Evolutionary conservation across 2,797 vertebrate species (phyloP).

Genomic region (Eulemur coronatus): DNA sequence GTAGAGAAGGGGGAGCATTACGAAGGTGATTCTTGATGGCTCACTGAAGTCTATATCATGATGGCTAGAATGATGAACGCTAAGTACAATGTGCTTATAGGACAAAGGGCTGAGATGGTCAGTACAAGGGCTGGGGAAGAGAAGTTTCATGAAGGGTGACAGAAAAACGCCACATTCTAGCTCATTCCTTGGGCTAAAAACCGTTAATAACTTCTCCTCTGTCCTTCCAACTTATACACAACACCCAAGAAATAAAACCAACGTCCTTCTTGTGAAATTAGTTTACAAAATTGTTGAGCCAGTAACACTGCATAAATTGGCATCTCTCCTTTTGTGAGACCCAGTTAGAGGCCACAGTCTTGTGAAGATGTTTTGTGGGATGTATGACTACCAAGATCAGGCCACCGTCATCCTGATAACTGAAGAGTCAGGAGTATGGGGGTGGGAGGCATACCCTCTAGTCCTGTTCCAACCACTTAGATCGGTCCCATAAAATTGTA

Average conservation of each 20-base stretch:
- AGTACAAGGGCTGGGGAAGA: not conserved
- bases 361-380: not conserved
- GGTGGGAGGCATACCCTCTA: not conserved
- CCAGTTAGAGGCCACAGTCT: not conserved
- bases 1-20: not conserved
- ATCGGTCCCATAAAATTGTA: not conserved
- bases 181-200: not conserved
- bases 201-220: not conserved
- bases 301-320: not conserved
- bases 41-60: not conserved
- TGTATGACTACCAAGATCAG: not conserved
- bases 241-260: not conserved
- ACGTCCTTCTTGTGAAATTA: not conserved
- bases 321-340: not conserved
- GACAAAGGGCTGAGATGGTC: not conserved
- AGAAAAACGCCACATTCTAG: not conserved
- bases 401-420: not conserved
- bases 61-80: not conserved
- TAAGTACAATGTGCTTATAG: not conserved
- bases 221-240: not conserved
- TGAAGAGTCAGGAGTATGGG: not conserved
- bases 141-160: not conserved
- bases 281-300: not conserved
- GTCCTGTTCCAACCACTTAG: not conserved
- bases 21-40: not conserved